phyloP scores from a whole-genome alignment of 1,140 invertebrate genomes.

The Aculops lycopersici region DNA sequence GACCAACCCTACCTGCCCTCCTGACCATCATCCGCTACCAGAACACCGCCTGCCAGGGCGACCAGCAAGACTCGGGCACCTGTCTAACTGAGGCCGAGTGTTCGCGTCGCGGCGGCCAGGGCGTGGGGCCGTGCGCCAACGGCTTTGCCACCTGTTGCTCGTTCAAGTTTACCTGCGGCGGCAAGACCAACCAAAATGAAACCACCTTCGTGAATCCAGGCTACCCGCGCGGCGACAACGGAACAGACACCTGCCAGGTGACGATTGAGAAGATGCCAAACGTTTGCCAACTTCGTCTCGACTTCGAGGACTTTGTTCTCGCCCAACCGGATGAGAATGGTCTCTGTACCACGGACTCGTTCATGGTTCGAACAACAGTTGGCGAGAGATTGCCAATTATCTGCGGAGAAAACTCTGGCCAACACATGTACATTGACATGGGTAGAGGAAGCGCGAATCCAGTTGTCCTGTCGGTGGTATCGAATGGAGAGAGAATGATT shows the following conservation, averaged over 20 bases:
- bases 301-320: constrained; percentile 35
- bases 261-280: constrained; percentile 28
- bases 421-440: constrained; percentile 49
- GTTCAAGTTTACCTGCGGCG: constrained; percentile 33
- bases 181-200: constrained; percentile 38
- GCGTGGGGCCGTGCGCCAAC: constrained; percentile 29
- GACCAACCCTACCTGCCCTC: too few species aligned
- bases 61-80: constrained; percentile 10
- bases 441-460: constrained; percentile 26
- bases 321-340: constrained; percentile 36
- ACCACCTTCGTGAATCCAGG: constrained; percentile 50
- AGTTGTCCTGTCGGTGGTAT: constrained; percentile 19
- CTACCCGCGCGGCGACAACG: constrained; percentile 34
- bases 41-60: constrained; percentile 11
- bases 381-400: constrained; percentile 29
- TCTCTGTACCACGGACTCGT: constrained; percentile 29
- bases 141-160: constrained; percentile 50
- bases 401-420: constrained; percentile 46
- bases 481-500: constrained; percentile 11
- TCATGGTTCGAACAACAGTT: constrained; percentile 28
- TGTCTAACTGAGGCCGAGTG: constrained; percentile 30
- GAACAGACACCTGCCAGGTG: constrained; percentile 31
- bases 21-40: constrained; percentile 9
- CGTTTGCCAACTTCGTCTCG: constrained; percentile 41
- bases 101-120: constrained; percentile 22